Base-by-base conservation (phyloP, 2,797 vertebrate genomes). In the Pterois miles region DNA sequence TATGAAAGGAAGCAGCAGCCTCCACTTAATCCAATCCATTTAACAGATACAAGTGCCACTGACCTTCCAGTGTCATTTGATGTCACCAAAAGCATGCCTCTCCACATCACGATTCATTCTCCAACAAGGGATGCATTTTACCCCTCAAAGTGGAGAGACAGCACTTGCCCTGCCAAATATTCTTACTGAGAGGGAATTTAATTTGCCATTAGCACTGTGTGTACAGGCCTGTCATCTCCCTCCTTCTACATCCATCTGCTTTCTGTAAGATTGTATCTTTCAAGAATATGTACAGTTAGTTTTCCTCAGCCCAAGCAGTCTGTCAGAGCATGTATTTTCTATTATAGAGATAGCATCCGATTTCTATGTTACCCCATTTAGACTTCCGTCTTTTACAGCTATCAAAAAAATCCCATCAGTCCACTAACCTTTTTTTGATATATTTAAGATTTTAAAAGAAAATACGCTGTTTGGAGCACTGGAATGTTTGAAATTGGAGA, bases 261-360 rank as follows among this genome's bases (percentile, higher is more conserved):
- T 93, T 90, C 88, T 92, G 93, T 94, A 94, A 95, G 91, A 93
- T 94, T 83, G 90, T 94, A 95, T 95, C 93, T 95, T 89, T 92
- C 90, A 90, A 93, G 90, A 95, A 92, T 93, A 95, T 95, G 93
- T 94, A 93, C 83, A 91, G 92, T 95, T 95, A 90, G 95, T 89
- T 96, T 95, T 95, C 88, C 89, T 87, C 95, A 94, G 93, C 93
- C 85, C 88, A 85, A 89, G 90, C 95, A 94, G 96, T 96, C 96
- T 96, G 96, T 96, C 95, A 92, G 96, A 95, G 95, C 96, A 95
- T 96, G 96, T 95, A 96, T 95, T 97, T 96, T 96, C 96, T 96
- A 97, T 97, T 98, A 97, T 95, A 96, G 95, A 96, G 97, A 98
- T 97, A 97, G 95, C 95, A 96, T 97, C 96, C 95, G 84, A 96